Base-by-base conservation (phyloP, 2,888 invertebrate species). In the Agrotis ipsilon region DNA sequence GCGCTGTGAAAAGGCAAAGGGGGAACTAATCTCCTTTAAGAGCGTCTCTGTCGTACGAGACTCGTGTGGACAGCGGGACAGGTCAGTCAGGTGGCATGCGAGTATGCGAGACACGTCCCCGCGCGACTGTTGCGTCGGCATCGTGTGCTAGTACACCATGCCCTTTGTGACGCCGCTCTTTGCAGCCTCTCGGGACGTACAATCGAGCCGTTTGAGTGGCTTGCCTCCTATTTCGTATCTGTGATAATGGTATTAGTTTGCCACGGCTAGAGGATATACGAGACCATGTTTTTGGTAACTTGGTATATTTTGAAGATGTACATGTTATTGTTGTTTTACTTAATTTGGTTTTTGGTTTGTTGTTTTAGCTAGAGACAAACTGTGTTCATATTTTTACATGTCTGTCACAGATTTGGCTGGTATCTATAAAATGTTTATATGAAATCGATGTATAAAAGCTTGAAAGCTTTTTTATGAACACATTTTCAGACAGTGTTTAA, bases 21-120 rank as follows among this genome's bases (percentile, higher is more conserved):
- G 85, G 82, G 85, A 89, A 89, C 87, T 91, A 90, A 92, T 91
- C 87, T 90, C 80, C 77, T 90, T 86, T 87, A 87, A 87, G 84
- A 87, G 86, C 81, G 82, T 77, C 77, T 79, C 80, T 59, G 77
- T 77, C 46, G 51, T 71, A 27, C 43, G 51, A 58, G 82, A 78
- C 71, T 76, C 81, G 85, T 82, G 79, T 80, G 80, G 79, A 69
- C 78, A 73, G 86, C 79, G 80, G 79, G 79, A 69, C 78, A 73
- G 87, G 87, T 84, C 87, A 84, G 84, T 78, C 84, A 81, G 84
- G 83, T 86, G 74, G 77, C 81, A 86, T 85, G 86, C 86, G 64
- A 77, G 74, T 82, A 87, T 87, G 86, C 87, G 62, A 78, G 80
- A 74, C 87, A 89, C 88, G 89, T 89, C 68, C 39, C 74, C 64